Evolutionary conservation across 2,888 invertebrate genomes (phyloP).

Genomic region (Criorhina ranunculi): DNA sequence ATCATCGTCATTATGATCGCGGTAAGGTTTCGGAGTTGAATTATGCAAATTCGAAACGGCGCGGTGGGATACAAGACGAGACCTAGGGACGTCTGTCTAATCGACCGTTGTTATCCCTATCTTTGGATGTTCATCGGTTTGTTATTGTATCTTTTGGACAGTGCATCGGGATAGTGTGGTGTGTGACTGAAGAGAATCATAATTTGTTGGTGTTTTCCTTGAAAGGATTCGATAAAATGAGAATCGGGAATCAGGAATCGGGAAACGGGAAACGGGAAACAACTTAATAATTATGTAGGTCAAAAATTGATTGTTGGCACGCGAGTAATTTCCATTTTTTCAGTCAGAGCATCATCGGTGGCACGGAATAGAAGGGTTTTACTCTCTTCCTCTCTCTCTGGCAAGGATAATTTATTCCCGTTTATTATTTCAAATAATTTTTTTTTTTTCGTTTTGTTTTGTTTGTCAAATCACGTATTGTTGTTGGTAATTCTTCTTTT

Average conservation of each 20-base stretch:
- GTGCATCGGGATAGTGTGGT: slow-evolving; percentile 63
- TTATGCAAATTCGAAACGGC: slow-evolving; percentile 73
- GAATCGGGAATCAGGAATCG: slow-evolving; percentile 7
- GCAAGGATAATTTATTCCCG: slow-evolving; percentile 73
- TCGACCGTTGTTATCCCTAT: slow-evolving; percentile 38
- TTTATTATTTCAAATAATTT: slow-evolving; percentile 52
- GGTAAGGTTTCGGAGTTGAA: slow-evolving; percentile 19
- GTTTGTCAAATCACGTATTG: slow-evolving; percentile 75
- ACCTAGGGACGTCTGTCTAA: slow-evolving; percentile 68
- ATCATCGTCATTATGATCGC: slow-evolving; percentile 47
- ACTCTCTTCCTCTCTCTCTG: background rate
- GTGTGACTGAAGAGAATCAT: slow-evolving; percentile 37
- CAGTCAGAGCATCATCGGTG: slow-evolving; percentile 40
- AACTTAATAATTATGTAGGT: slow-evolving; percentile 82
- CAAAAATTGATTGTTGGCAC: slow-evolving; percentile 84
- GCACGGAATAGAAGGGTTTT: slow-evolving; percentile 55
- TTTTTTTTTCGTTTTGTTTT: slow-evolving; percentile 44
- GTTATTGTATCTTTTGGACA: slow-evolving; percentile 52
- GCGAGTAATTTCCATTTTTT: slow-evolving; percentile 78
- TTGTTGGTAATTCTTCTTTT: slow-evolving; percentile 58
- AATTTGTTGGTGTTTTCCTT: slow-evolving; percentile 17
- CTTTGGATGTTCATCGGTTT: slow-evolving; percentile 6
- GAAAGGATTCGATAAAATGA: slow-evolving; percentile 70
- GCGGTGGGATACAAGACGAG: slow-evolving; percentile 63
- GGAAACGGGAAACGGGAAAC: slow-evolving; percentile 34